Evolutionary conservation across 2,113 vertebrate genomes (phyloP).

Genomic region (Hemibagrus wyckioides): DNA sequence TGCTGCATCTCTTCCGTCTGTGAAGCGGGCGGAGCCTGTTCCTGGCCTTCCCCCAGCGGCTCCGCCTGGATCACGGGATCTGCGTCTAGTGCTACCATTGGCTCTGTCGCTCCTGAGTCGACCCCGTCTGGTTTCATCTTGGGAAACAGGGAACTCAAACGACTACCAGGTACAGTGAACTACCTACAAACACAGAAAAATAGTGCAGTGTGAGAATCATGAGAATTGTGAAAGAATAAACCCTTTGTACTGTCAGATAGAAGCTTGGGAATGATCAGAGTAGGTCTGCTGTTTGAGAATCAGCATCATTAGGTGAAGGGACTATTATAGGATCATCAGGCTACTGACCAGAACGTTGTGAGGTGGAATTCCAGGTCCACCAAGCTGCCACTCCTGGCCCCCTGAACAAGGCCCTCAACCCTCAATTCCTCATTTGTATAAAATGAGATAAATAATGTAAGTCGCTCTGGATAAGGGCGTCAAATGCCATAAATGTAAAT

Average conservation of each 20-base stretch:
- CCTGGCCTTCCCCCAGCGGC: constrained; percentile 60
- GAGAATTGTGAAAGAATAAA: constrained; percentile 56
- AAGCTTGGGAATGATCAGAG: constrained; percentile 55
- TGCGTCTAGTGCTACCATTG: constrained; percentile 72
- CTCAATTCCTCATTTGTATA: too few relatives aligned
- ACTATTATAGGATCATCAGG: not conserved
- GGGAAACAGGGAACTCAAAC: constrained; percentile 44
- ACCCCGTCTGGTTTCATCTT: constrained; percentile 81
- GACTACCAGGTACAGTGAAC: constrained; percentile 8
- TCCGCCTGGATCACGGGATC: constrained; percentile 64
- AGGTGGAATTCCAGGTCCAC: too few relatives aligned
- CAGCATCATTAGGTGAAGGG: not conserved
- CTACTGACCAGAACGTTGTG: too few relatives aligned
- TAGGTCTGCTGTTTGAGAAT: not conserved
- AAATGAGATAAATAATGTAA: too few relatives aligned
- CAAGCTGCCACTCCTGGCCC: too few relatives aligned
- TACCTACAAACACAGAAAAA: constrained; percentile 55
- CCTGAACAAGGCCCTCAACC: too few relatives aligned
- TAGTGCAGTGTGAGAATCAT: constrained; percentile 24
- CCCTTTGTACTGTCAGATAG: constrained; percentile 47
- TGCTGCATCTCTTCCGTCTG: constrained; percentile 51
- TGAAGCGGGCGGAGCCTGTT: constrained; percentile 58
- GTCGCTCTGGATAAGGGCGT: too few relatives aligned
- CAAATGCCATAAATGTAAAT: too few relatives aligned
- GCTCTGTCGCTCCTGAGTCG: constrained; percentile 69